These are phyloP conservation scores for Hippocampus kuda DNA, from an alignment of 2,797 vertebrate species.

Conservation along the genomic window DNA sequence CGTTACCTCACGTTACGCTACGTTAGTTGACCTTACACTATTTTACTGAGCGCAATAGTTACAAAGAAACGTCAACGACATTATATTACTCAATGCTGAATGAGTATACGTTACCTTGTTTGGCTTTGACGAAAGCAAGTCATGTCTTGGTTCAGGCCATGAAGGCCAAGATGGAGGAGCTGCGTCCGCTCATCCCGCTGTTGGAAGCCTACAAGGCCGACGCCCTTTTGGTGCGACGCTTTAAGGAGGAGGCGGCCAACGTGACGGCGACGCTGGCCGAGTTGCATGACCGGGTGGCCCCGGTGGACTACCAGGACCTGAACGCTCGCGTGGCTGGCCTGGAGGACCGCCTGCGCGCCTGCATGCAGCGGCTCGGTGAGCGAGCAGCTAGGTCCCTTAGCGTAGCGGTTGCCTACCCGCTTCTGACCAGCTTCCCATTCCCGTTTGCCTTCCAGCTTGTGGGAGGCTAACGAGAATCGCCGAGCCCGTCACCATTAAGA, in stretches of 20 bases:
- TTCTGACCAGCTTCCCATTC: background rate
- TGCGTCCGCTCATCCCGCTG: slow-evolving; percentile 51
- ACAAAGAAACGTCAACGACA: too few species aligned
- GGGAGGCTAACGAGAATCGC: slow-evolving; percentile 94
- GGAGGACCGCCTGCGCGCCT: slow-evolving; percentile 91
- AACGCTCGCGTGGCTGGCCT: slow-evolving; percentile 87
- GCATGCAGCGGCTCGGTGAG: slow-evolving; percentile 81
- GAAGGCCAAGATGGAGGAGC: slow-evolving; percentile 56
- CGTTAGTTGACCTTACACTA: too few species aligned
- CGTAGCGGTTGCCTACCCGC: background rate
- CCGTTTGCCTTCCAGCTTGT: slow-evolving; percentile 67
- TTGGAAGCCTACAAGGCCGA: slow-evolving; percentile 91
- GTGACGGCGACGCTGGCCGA: slow-evolving; percentile 88
- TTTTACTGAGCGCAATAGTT: too few species aligned
- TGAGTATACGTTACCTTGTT: background rate
- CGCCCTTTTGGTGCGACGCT: slow-evolving; percentile 90
- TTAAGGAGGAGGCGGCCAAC: slow-evolving; percentile 93
- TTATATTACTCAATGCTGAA: too few species aligned
- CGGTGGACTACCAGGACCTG: slow-evolving; percentile 94
- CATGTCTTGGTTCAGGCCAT: slow-evolving; percentile 42
- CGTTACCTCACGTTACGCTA: too few species aligned
- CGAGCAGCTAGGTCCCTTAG: background rate
- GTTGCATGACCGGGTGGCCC: slow-evolving; percentile 91
- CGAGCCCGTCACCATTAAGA: slow-evolving; percentile 87
- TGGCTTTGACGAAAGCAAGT: background rate